These are phyloP conservation scores for Periphyllus acericola DNA, from an alignment of 2,888 invertebrate species.

Conservation along the genomic window DNA sequence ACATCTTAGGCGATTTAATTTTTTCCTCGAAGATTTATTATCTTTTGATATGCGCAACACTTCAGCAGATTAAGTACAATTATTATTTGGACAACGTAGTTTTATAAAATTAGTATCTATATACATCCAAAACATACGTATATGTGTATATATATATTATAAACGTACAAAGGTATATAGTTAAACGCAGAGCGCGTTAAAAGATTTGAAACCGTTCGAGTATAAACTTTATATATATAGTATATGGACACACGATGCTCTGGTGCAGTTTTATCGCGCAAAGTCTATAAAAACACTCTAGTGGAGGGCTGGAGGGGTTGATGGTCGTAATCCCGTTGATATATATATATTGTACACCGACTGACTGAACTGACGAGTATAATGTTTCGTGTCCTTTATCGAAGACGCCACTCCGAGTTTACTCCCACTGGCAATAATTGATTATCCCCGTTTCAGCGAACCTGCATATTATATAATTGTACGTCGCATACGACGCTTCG, in stretches of 20 bases:
- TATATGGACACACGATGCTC: not conserved
- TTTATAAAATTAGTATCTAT: too few relatives aligned
- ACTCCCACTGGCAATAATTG: constrained; percentile 6
- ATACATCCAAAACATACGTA: too few relatives aligned
- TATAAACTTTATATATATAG: not conserved
- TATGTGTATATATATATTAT: not conserved
- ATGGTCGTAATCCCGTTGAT: not conserved
- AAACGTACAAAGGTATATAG: not conserved
- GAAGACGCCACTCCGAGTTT: constrained; percentile 21
- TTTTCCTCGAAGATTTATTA: too few relatives aligned
- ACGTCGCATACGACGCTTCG: not conserved
- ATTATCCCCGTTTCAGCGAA: not conserved
- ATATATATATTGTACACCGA: not conserved
- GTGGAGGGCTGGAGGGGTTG: too few relatives aligned
- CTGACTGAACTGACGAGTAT: not conserved
- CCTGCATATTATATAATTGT: not conserved
- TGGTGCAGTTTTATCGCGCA: constrained; percentile 6
- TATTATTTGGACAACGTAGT: too few relatives aligned
- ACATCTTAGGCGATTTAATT: too few relatives aligned
- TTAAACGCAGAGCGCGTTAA: constrained; percentile 8
- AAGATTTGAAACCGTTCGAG: constrained; percentile 16
- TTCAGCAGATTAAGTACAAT: too few relatives aligned
- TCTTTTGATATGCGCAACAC: too few relatives aligned
- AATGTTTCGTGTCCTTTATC: constrained; percentile 8
- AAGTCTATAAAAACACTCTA: constrained; percentile 10